These are phyloP conservation scores for Podarcis lilfordi DNA, from an alignment of 2,797 vertebrate species.

Conservation along the genomic window DNA sequence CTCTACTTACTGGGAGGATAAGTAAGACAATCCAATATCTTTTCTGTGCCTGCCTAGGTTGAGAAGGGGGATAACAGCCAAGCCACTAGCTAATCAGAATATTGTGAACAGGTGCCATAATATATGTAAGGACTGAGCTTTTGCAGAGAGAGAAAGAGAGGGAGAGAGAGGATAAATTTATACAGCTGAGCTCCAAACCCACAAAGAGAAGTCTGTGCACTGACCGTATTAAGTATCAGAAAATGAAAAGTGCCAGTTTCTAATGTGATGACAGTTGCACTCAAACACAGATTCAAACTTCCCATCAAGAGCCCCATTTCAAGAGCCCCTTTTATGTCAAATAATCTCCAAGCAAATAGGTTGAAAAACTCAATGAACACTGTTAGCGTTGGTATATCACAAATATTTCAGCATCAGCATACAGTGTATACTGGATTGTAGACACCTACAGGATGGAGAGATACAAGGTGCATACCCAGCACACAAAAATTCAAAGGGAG, in stretches of 20 bases:
- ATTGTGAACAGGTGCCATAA: constrained; percentile 64
- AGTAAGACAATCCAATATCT: constrained; percentile 44
- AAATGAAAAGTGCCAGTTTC: constrained; percentile 16
- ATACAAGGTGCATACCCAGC: not conserved
- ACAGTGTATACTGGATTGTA: not conserved
- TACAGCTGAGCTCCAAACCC: constrained; percentile 43
- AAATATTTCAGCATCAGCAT: not conserved
- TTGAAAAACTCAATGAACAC: not conserved
- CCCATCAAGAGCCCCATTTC: not conserved
- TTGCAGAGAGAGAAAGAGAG: constrained; percentile 8
- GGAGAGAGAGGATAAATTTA: constrained; percentile 15
- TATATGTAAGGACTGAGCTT: constrained; percentile 30
- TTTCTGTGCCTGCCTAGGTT: constrained; percentile 42
- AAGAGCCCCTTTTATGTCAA: not conserved
- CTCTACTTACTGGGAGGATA: constrained; percentile 34
- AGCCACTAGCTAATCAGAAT: constrained; percentile 54
- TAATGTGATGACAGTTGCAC: not conserved
- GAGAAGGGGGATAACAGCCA: constrained; percentile 48
- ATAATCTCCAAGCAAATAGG: not conserved
- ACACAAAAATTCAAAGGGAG: not conserved
- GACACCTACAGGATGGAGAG: not conserved
- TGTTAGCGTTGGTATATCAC: not conserved
- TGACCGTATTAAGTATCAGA: not conserved
- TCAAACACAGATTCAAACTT: rapidly evolving
- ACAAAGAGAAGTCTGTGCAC: constrained; percentile 4